phyloP scores from a whole-genome alignment of 1,140 invertebrate genomes.

The Drosophila equinoxialis region DNA sequence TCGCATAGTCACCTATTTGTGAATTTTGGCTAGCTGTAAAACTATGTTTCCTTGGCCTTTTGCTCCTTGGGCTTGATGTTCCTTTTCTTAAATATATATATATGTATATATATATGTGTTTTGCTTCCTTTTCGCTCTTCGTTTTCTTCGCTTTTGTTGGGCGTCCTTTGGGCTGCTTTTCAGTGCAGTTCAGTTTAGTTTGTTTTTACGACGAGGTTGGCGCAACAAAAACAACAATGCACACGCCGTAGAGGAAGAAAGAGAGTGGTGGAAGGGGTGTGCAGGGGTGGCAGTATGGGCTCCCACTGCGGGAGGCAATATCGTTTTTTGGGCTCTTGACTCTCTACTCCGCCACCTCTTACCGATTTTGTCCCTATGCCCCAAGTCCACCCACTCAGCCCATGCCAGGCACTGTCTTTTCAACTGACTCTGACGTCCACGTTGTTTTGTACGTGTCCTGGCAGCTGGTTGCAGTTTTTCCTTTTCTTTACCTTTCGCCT shows the following conservation, averaged over 20 bases:
- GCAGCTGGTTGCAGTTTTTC: slow-evolving; percentile 70
- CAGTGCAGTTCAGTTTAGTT: slow-evolving; percentile 52
- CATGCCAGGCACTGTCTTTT: background rate
- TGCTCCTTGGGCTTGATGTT: slow-evolving; percentile 30
- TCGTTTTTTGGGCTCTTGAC: slow-evolving; percentile 58
- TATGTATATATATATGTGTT: too few relatives aligned
- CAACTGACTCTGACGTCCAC: slow-evolving; percentile 46
- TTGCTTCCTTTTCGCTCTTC: slow-evolving; percentile 22
- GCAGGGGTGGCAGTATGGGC: too few relatives aligned
- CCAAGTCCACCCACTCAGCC: too few relatives aligned
- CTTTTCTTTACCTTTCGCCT: background rate
- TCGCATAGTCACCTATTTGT: background rate
- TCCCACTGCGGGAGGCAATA: slow-evolving; percentile 23
- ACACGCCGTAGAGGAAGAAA: slow-evolving; percentile 23
- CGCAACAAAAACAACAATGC: slow-evolving; percentile 47
- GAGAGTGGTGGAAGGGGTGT: background rate
- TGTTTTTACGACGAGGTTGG: slow-evolving; percentile 73
- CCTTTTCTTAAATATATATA: slow-evolving; percentile 7
- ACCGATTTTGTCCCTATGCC: background rate
- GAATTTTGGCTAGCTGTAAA: background rate
- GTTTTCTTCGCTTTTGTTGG: slow-evolving; percentile 25
- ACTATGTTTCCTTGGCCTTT: slow-evolving; percentile 43
- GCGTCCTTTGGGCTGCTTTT: slow-evolving; percentile 56
- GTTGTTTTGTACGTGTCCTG: slow-evolving; percentile 73
- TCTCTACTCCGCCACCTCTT: slow-evolving; percentile 48